A percentile compares a stretch with the other conserved stretches of the same genome.
Evolutionary conservation across 2,888 invertebrate genomes (phyloP).

Genomic region (Panopea generosa): DNA sequence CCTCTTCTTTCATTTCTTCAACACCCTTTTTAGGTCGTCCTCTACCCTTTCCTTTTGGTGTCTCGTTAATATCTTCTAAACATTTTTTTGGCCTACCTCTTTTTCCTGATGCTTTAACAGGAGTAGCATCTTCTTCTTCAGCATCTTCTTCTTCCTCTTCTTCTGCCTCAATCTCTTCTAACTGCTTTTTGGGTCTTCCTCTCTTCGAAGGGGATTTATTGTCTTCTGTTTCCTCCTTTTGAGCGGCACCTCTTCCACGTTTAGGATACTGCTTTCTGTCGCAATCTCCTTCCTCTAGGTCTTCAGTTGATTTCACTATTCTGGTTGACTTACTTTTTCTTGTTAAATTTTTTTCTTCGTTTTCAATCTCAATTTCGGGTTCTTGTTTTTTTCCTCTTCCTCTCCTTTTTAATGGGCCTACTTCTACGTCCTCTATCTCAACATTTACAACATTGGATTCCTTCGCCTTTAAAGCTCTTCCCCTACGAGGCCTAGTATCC

Average conservation of each 20-base stretch:
- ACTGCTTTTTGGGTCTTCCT: constrained; percentile 22
- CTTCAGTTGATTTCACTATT: constrained; percentile 31
- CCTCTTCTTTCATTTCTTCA: constrained; percentile 59
- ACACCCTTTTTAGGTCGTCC: constrained; percentile 30
- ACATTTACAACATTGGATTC: constrained; percentile 18
- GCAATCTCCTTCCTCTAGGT: constrained; percentile 36
- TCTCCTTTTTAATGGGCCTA: constrained; percentile 24
- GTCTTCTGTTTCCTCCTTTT: constrained; percentile 23
- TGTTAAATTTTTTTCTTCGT: constrained; percentile 44
- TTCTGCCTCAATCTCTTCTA: constrained; percentile 31
- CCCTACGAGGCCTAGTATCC: constrained; percentile 14
- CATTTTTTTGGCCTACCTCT: constrained; percentile 26
- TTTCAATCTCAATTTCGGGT: constrained; percentile 7
- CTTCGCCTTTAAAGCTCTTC: neutral
- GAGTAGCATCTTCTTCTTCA: constrained; percentile 39
- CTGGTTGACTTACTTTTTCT: constrained; percentile 61
- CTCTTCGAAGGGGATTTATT: constrained; percentile 20
- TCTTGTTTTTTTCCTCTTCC: constrained; percentile 3
- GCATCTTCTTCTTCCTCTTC: constrained; percentile 45
- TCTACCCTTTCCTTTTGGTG: constrained; percentile 32
- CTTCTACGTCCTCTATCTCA: constrained; percentile 27
- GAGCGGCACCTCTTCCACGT: constrained; percentile 20
- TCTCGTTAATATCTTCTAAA: constrained; percentile 38
- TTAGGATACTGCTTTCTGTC: constrained; percentile 34
- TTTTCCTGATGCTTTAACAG: constrained; percentile 29